A percentile compares a stretch with the other conserved stretches of the same genome.
Conservation (phyloP, 1,140 invertebrate species). For the Polyergus mexicanus region DNA sequence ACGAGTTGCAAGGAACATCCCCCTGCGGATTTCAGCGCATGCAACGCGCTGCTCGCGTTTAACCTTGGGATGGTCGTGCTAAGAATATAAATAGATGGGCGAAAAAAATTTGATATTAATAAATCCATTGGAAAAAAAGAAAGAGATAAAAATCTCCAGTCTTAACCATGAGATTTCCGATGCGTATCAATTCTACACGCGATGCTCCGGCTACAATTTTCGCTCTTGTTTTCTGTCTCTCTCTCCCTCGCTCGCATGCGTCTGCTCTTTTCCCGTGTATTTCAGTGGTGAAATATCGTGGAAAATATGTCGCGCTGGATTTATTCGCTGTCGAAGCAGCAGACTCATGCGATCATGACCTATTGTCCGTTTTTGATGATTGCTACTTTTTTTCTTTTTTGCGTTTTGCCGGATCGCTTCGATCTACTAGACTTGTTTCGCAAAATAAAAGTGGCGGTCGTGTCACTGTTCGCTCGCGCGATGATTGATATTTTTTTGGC, state of each 20-base stretch:
- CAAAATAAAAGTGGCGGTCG: constrained; percentile 37
- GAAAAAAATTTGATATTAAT: neutral
- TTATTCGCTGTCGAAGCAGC: constrained; percentile 57
- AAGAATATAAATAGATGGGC: neutral
- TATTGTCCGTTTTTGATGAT: constrained; percentile 49
- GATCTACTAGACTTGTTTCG: constrained; percentile 41
- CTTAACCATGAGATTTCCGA: neutral
- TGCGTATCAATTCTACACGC: neutral
- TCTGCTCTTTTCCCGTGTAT: neutral
- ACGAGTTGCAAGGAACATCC: constrained; percentile 30
- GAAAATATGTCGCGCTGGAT: constrained; percentile 57
- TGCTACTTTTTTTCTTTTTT: constrained; percentile 49
- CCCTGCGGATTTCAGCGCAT: constrained; percentile 38
- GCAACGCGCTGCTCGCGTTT: constrained; percentile 7
- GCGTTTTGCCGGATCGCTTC: constrained; percentile 42
- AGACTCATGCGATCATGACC: constrained; percentile 44
- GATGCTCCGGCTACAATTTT: constrained; percentile 5
- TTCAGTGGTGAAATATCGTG: constrained; percentile 47
- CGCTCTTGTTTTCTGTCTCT: constrained; percentile 15
- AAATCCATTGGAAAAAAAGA: neutral
- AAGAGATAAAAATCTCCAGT: neutral
- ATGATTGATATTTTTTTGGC: constrained; percentile 54
- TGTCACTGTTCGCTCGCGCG: constrained; percentile 16
- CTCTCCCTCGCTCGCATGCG: too few relatives aligned
- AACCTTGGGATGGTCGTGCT: neutral